Evolutionary conservation across 2,888 invertebrate species (phyloP).

Genomic region (Hirtodrosophila cameraria): DNA sequence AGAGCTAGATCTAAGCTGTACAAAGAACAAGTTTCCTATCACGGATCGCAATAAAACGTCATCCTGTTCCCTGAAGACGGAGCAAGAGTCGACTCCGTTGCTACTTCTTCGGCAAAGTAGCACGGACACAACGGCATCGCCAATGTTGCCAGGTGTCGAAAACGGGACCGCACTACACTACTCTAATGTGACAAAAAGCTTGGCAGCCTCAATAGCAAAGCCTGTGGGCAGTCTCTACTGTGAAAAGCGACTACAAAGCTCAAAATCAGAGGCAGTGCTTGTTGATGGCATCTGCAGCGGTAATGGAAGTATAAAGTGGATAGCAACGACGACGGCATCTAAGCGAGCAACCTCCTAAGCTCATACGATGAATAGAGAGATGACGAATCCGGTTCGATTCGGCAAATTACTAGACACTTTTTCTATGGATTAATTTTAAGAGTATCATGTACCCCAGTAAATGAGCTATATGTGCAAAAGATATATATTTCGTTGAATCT

Average conservation of each 20-base stretch:
- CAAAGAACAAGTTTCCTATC: conserved; percentile 87
- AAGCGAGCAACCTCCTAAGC: conserved; percentile 1
- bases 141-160: not conserved
- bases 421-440: not conserved
- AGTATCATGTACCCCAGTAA: no score
- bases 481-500: no score
- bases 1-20: conserved; percentile 85
- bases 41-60: conserved; percentile 79
- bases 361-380: not conserved
- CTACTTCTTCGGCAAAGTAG: conserved; percentile 21
- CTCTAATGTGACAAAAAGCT: conserved; percentile 78
- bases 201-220: conserved; percentile 81
- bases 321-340: conserved; percentile 8
- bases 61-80: conserved; percentile 29
- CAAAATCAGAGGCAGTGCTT: conserved; percentile 82
- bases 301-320: conserved; percentile 26
- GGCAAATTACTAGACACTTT: not conserved
- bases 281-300: conserved; percentile 8
- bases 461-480: no score
- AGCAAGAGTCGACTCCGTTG: conserved; percentile 4
- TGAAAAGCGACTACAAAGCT: conserved; percentile 83
- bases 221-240: conserved; percentile 83
- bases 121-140: conserved; percentile 1
- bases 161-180: conserved; percentile 17
- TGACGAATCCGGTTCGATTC: not conserved